Percentiles rank a stretch among this genome's conserved stretches.
Conservation (phyloP, 1,140 invertebrate genomes). For the Cyphomyrmex costatus region DNA sequence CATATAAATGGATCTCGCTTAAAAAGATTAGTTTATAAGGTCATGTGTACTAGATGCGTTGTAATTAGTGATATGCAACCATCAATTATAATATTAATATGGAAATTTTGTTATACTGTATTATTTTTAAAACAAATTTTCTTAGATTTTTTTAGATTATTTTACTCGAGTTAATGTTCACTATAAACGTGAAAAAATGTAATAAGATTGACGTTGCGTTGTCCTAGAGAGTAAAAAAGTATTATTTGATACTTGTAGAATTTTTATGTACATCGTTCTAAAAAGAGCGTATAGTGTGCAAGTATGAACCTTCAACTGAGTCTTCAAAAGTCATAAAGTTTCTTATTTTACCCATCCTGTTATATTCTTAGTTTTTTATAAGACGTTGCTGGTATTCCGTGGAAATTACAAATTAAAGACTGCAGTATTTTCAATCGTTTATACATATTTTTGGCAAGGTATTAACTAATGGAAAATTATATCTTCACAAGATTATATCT, state of each 20-base stretch:
- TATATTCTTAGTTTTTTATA: not conserved
- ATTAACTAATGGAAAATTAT: not conserved
- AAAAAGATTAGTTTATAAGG: not conserved
- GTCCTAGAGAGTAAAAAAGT: slow-evolving; percentile 17
- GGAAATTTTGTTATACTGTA: not conserved
- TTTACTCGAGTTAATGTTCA: slow-evolving; percentile 8
- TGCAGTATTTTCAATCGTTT: not conserved
- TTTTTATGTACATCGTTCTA: slow-evolving; percentile 28
- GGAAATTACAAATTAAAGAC: not conserved
- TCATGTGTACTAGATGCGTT: not conserved
- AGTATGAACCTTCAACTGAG: slow-evolving; percentile 15
- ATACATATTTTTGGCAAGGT: not conserved
- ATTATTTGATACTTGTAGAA: slow-evolving; percentile 42
- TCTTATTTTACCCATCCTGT: slow-evolving; percentile 14
- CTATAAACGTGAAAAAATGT: slow-evolving; percentile 13
- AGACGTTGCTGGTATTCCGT: not conserved
- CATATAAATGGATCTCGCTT: not conserved
- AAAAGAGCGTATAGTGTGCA: slow-evolving; percentile 7
- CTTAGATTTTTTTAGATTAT: not conserved
- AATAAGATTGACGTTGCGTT: not conserved
- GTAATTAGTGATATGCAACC: too few species aligned
- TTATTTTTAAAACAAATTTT: not conserved
- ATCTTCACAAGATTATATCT: not conserved
- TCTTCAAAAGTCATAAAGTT: slow-evolving; percentile 41
- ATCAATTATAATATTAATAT: too few species aligned